Evolutionary conservation across 2,888 invertebrate species (phyloP), one percentile per base, ranked within the genome.

Genomic region (Netelia virgata): DNA sequence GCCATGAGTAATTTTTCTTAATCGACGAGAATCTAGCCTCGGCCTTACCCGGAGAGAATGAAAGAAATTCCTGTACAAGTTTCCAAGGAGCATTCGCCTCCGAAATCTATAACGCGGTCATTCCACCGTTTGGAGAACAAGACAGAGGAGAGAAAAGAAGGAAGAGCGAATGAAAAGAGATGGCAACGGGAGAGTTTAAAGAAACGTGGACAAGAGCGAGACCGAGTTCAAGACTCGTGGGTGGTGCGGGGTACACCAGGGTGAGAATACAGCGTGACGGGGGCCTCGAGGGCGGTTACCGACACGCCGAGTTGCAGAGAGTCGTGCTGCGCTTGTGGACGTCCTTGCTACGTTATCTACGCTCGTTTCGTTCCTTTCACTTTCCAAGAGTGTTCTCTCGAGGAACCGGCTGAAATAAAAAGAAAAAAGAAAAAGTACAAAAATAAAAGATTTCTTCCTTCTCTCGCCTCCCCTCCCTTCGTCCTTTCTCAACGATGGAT

Each of bases 291-390:
- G 93, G 92, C 92, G 92, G 92, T 90, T 91, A 91, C 92, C 91
- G 90, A 90, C 90, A 89, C 89, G 88, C 88, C 87, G 86, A 70
- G 64, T 63, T 61, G 70, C 82, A 64, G 64, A 50, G 86, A 89
- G 88, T 89, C 36, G 36, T 88, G 88, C 91, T 92, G 91, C 36
- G 36, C 36, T 36, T 92, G 91, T 92, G 91, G 93, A 93, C 93
- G 93, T 93, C 93, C 93, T 93, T 93, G 93, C 93, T 92, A 92
- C 90, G 92, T 93, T 93, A 93, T 93, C 93, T 91, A 61, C 88
- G 89, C 88, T 88, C 89, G 90, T 83, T 82, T 84, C 91, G 90
- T 91, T 91, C 90, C 93, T 93, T 93, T 93, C 93, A 93, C 93
- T 93, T 93, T 93, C 92, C 75, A 82, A 72, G 89, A 89, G 86